These are phyloP conservation scores for Spinibarbus caldwelli DNA, from an alignment of 2,797 vertebrate species.

Conservation along the genomic window DNA sequence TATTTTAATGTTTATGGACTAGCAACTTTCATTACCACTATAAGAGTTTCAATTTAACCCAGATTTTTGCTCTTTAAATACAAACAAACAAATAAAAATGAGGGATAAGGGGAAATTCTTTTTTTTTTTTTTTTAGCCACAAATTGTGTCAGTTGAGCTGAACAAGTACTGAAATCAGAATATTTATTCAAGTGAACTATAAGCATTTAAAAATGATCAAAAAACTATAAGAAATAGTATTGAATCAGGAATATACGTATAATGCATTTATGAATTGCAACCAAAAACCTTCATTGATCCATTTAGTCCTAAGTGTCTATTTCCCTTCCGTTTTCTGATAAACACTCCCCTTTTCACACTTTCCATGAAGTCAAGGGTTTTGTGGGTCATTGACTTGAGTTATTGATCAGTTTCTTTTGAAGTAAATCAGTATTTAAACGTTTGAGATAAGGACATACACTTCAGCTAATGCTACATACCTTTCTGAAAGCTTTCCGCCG, in stretches of 20 bases:
- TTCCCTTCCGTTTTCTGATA: neutral
- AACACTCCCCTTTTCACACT: neutral
- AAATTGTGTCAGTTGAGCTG: too few species aligned
- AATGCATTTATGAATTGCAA: neutral
- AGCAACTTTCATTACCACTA: neutral
- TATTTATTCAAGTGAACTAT: too few species aligned
- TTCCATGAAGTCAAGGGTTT: conserved; percentile 5
- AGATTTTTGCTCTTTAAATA: neutral
- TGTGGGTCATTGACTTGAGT: conserved; percentile 25
- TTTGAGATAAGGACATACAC: neutral
- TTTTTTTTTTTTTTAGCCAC: too few species aligned
- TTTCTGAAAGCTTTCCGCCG: neutral
- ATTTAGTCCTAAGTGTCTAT: neutral
- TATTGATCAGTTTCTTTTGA: conserved; percentile 35
- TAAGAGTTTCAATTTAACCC: neutral
- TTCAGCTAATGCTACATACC: neutral
- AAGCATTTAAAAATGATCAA: neutral
- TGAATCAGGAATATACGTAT: neutral
- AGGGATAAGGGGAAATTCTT: too few species aligned
- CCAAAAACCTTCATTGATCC: neutral
- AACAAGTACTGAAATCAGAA: too few species aligned
- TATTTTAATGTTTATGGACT: neutral
- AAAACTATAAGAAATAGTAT: neutral
- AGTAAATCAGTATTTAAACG: conserved; percentile 7
- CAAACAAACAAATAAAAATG: too few species aligned